Conservation (phyloP, 64 coral and sea anemone genomes). For the Montipora capricornis region DNA sequence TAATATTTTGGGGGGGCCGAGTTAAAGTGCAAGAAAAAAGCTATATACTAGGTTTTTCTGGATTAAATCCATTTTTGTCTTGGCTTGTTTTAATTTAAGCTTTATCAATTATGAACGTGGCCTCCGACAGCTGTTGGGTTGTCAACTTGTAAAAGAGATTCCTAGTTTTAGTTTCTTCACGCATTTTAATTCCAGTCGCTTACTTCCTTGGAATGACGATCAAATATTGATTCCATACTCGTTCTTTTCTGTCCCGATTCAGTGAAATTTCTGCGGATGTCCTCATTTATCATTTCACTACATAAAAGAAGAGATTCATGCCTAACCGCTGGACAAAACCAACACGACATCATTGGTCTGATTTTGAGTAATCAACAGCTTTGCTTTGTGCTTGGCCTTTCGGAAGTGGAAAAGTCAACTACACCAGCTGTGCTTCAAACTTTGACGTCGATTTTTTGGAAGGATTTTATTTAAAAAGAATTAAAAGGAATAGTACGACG, state of each 20-base stretch:
- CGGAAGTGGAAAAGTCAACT: neutral
- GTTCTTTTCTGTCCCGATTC: neutral
- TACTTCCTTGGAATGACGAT: neutral
- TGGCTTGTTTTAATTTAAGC: conserved; percentile 56
- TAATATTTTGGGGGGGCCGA: too few species aligned
- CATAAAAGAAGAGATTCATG: neutral
- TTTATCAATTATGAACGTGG: conserved; percentile 44
- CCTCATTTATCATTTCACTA: neutral
- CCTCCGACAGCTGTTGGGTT: conserved; percentile 19
- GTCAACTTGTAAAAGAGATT: conserved; percentile 35
- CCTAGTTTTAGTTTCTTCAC: neutral
- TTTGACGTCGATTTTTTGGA: neutral
- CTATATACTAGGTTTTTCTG: neutral
- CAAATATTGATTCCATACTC: neutral
- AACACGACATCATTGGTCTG: conserved; percentile 3
- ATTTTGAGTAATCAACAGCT: conserved; percentile 4
- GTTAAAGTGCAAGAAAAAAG: neutral
- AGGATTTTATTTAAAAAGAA: neutral
- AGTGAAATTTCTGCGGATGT: neutral
- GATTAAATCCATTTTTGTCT: conserved; percentile 40
- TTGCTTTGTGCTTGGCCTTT: neutral
- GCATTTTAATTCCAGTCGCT: neutral
- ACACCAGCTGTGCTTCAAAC: neutral
- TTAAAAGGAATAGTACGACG: neutral
- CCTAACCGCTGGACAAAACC: conserved; percentile 25